Evolutionary conservation across 2,888 invertebrate genomes (phyloP).

Genomic region (Leptinotarsa tumamoca): DNA sequence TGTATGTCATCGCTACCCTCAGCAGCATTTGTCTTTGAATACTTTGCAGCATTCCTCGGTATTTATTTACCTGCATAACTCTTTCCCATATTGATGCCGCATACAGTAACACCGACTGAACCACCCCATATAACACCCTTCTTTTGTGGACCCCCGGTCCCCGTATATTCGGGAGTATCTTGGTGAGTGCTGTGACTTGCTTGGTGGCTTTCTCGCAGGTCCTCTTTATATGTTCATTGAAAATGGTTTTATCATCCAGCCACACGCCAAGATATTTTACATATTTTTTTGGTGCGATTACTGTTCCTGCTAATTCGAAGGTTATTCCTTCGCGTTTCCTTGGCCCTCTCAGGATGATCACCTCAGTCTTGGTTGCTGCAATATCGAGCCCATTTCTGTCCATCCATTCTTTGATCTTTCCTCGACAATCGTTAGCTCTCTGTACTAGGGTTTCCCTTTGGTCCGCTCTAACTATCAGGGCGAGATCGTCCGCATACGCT

Average conservation of each 20-base stretch:
- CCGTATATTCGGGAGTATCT: constrained; percentile 32
- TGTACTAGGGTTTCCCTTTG: not conserved
- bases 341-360: constrained; percentile 23
- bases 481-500: constrained; percentile 29
- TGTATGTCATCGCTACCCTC: constrained; percentile 28
- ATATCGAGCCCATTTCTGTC: not conserved
- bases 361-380: constrained; percentile 19
- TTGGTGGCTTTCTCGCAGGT: constrained; percentile 18
- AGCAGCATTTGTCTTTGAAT: constrained; percentile 28
- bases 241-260: constrained; percentile 29
- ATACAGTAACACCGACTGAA: constrained; percentile 21
- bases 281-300: not conserved
- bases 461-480: constrained; percentile 14
- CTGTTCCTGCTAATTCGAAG: not conserved
- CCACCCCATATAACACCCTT: constrained; percentile 25
- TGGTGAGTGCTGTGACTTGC: constrained; percentile 15
- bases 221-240: constrained; percentile 10
- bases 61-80: constrained; percentile 20
- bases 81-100: constrained; percentile 32
- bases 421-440: not conserved
- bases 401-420: constrained; percentile 19
- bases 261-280: constrained; percentile 32
- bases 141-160: constrained; percentile 24
- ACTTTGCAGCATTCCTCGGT: constrained; percentile 20
- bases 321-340: constrained; percentile 21